A percentile compares a stretch with the other conserved stretches of the same genome.
Evolutionary conservation across 1,140 invertebrate genomes (phyloP).

Genomic region (Apis laboriosa): DNA sequence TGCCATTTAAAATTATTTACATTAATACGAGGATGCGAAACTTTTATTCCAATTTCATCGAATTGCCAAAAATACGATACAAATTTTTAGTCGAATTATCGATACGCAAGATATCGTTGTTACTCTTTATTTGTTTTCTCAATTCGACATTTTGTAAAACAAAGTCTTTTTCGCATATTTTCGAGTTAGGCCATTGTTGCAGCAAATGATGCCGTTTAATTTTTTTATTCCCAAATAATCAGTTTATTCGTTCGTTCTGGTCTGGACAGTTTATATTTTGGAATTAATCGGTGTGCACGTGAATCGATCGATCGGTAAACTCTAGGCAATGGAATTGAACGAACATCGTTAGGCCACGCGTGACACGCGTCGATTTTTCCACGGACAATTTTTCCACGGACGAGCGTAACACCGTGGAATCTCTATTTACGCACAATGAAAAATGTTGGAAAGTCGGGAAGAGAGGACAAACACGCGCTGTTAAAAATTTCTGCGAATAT

Average conservation of each 20-base stretch:
- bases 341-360: not conserved
- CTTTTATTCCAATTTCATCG: too few relatives aligned
- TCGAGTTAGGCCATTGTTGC: too few relatives aligned
- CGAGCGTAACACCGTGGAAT: not conserved
- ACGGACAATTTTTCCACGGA: not conserved
- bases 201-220: too few relatives aligned
- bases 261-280: not conserved
- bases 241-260: not conserved
- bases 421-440: not conserved
- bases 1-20: too few relatives aligned
- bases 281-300: not conserved
- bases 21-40: too few relatives aligned
- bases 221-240: not conserved
- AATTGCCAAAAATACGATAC: too few relatives aligned
- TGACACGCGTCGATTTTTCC: not conserved
- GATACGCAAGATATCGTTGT: too few relatives aligned
- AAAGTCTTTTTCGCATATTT: too few relatives aligned
- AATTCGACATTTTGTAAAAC: too few relatives aligned
- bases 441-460: not conserved
- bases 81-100: too few relatives aligned
- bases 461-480: not conserved
- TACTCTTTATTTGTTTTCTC: too few relatives aligned
- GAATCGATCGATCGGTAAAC: not conserved
- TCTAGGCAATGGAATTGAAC: not conserved
- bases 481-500: conserved; percentile 30